These are phyloP conservation scores for Cichlasoma orientale DNA, from an alignment of 2,797 vertebrate species.

Conservation along the genomic window DNA sequence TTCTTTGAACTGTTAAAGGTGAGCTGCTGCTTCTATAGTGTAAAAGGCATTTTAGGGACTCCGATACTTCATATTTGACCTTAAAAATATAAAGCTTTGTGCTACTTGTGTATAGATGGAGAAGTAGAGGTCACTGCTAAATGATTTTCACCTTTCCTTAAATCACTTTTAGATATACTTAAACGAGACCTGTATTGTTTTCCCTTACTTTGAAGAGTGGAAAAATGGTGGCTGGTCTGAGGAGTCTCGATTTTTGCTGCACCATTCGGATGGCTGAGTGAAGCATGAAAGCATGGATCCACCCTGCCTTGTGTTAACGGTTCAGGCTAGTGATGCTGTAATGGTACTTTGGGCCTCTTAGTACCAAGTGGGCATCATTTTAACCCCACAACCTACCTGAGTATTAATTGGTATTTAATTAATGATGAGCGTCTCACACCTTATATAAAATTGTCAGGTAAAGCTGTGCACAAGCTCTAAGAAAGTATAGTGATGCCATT, in stretches of 20 bases:
- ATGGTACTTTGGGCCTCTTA: not conserved
- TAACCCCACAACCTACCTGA: not conserved
- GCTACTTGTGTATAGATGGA: not conserved
- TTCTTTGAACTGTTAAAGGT: constrained; percentile 40
- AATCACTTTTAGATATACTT: not conserved
- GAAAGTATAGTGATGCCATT: constrained; percentile 54
- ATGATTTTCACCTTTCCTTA: not conserved
- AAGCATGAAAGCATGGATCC: not conserved
- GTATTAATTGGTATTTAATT: not conserved
- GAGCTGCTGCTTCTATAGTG: constrained; percentile 34
- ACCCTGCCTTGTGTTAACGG: not conserved
- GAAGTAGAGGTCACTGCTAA: not conserved
- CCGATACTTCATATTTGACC: constrained; percentile 32
- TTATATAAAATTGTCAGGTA: constrained; percentile 31
- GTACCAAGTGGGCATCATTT: not conserved
- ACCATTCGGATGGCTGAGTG: not conserved
- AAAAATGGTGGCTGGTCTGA: not conserved
- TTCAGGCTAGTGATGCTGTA: not conserved
- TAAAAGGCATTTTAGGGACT: constrained; percentile 13
- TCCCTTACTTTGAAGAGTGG: not conserved
- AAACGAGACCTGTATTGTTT: not conserved
- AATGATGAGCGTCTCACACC: not conserved
- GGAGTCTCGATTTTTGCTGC: not conserved
- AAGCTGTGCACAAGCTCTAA: constrained; percentile 8
- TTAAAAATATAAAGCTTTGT: constrained; percentile 19